Conservation (phyloP, 2,113 vertebrate genomes). For the Alosa alosa region DNA sequence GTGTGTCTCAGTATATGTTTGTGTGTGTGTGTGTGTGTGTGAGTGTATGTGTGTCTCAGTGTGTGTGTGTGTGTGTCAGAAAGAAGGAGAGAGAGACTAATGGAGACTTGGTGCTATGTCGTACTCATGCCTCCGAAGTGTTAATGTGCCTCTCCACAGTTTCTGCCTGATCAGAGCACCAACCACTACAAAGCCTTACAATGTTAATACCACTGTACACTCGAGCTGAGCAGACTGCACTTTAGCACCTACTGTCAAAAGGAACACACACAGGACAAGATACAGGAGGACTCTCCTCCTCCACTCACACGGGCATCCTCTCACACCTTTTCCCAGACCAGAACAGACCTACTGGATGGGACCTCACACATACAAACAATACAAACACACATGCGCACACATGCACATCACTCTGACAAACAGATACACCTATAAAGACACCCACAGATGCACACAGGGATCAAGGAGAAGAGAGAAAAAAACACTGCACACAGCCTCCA, state of each 20-base stretch:
- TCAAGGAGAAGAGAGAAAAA: background rate
- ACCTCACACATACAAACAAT: background rate
- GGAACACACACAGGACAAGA: constrained; percentile 30
- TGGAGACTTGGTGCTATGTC: background rate
- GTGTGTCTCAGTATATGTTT: background rate
- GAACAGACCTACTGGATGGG: background rate
- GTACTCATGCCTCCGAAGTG: constrained; percentile 46
- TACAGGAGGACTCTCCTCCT: too few relatives aligned
- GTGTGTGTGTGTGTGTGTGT: background rate
- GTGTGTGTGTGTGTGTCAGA: background rate
- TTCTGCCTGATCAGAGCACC: constrained; percentile 46
- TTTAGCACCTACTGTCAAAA: constrained; percentile 43
- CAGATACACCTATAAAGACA: background rate
- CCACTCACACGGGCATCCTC: constrained; percentile 25
- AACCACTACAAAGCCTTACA: constrained; percentile 38
- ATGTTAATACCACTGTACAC: constrained; percentile 59
- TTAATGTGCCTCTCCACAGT: constrained; percentile 54
- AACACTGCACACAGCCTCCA: background rate
- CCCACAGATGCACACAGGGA: background rate
- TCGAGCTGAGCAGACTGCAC: constrained; percentile 39
- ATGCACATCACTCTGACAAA: background rate
- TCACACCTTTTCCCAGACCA: background rate
- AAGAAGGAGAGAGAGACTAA: background rate
- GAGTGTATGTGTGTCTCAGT: too few relatives aligned
- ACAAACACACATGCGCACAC: background rate